Percentiles rank a stretch among this genome's conserved stretches.
These are phyloP conservation scores for Hippocampus abdominalis DNA, from an alignment of 2,113 vertebrate species.

Conservation along the genomic window DNA sequence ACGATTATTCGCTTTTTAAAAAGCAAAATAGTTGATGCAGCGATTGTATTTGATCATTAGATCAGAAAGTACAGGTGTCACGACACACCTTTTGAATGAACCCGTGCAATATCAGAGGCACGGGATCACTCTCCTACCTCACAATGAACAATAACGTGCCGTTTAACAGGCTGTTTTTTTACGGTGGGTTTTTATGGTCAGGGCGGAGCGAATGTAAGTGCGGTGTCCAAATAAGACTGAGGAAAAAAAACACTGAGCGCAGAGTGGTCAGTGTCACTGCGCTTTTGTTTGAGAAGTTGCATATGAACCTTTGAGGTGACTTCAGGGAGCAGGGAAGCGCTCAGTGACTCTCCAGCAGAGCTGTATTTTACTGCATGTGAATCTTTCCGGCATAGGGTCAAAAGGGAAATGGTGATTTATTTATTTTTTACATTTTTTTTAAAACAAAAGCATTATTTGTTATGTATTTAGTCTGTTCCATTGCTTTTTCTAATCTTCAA, in stretches of 20 bases:
- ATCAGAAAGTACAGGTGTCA: not conserved
- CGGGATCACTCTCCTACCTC: not conserved
- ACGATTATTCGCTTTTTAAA: not conserved
- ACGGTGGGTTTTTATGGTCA: constrained; percentile 49
- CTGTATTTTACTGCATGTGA: constrained; percentile 81
- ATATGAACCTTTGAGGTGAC: constrained; percentile 72
- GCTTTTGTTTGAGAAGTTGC: not conserved
- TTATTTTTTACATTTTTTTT: not conserved
- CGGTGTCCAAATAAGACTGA: constrained; percentile 11
- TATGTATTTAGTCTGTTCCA: not conserved
- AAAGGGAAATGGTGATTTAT: constrained; percentile 60
- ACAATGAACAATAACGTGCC: not conserved
- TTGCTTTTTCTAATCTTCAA: not conserved
- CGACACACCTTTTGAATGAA: not conserved
- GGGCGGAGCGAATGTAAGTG: constrained; percentile 39
- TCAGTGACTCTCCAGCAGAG: constrained; percentile 80
- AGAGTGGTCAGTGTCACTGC: not conserved
- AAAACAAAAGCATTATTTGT: not conserved
- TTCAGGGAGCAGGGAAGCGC: constrained; percentile 75
- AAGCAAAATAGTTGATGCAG: not conserved
- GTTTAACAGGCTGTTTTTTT: not conserved
- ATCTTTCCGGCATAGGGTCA: constrained; percentile 75
- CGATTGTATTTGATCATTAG: not conserved
- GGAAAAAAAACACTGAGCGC: not conserved
- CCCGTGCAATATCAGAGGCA: not conserved